Base-by-base conservation (phyloP, 1,140 invertebrate genomes). In the Whitmania pigra region DNA sequence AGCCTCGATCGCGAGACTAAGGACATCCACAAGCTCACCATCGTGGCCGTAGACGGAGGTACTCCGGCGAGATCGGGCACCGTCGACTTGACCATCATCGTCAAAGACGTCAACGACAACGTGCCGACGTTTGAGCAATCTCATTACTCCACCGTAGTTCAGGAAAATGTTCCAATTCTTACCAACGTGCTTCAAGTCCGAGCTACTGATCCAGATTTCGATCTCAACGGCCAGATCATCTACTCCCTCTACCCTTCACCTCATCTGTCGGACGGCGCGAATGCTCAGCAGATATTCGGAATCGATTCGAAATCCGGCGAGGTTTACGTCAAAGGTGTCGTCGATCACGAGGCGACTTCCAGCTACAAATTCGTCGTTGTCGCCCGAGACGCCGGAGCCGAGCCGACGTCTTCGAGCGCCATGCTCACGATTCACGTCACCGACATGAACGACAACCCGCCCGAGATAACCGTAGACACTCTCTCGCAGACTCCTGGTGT, bases 41-140 rank as follows among this genome's bases (percentile, higher is more conserved):
- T 95, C 0, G 84, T 71, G 31, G 71, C 71, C 17, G 71, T 71
- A 27, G 71, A 71, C 27, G 71, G 71, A 18, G 71, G 71, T 13
- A 27, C n/a, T 22, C 71, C 71, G 18, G 36, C 40, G 15, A 57
- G 31, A 27, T 31, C 71, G 6, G 71, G 71, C 27, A 53, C 71
- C 2, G 55, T 71, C 57, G 53, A 60, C 36, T 60, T 98, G 17
- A 92, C 94, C 79, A 91, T 97, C 53, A 92, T 89, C 15, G 91
- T 97, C 13, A 76, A 78, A 81, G 94, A 97, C 82, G 91, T 94
- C 5, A 97, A 97, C 80, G 94, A 97, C 82, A 95, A 96, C 81
- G 90, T 92, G 73, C 93, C 93, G 6, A 87, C 92, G 71, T 97
- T 97, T 82, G 91, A 93, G 77, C 90, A 94, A 79, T 91, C 89